Evolutionary conservation across 2,113 vertebrate genomes (phyloP), one percentile per base, ranked within the genome.

Genomic region (Ancistrus triradiatus): DNA sequence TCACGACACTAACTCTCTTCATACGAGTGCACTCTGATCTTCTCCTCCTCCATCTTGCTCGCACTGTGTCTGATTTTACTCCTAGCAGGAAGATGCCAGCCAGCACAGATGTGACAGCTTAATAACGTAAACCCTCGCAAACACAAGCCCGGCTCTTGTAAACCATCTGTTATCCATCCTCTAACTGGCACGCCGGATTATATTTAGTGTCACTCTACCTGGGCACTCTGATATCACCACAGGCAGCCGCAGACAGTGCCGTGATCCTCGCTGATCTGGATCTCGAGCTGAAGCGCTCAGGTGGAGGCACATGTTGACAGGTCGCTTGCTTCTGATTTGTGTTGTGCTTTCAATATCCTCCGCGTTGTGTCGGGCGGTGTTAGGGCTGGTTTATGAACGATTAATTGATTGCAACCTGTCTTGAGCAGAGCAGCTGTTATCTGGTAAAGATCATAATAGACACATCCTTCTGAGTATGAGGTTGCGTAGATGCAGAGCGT

Each of bases 61-160:
- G 35, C 67, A 62, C 28, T 62, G 63, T 53, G 43, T 46, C 74
- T 82, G 59, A 78, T 77, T 68, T 73, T 51, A 72, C 69, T 66
- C 62, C 66, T 68, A 59, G 33, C 40, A 58, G 62, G 65, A 76
- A 59, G n/a, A n/a, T n/a, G n/a, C n/a, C n/a, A 70, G 53, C 59
- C 66, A 55, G 70, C 72, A 74, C 77, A 84, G 72, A 81, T 76
- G 78, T 81, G 75, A 73, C 66, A 75, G 75, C 80, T 77, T 80
- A 80, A 77, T 76, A 82, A 81, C 48, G 67, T 66, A 81, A 84
- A 70, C 60, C 38, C 59, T 49, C 78, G 63, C 71, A 74, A 77
- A 77, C 69, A 79, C 70, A 71, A 64, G 47, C 47, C n/a, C 21
- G 57, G 55, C 55, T 79, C 77, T 78, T 76, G 63, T 78, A 77